Percentiles rank a stretch among this genome's conserved stretches.
These are phyloP conservation scores for Stenodema calcarata DNA, from an alignment of 2,888 invertebrate genomes.

Conservation along the genomic window DNA sequence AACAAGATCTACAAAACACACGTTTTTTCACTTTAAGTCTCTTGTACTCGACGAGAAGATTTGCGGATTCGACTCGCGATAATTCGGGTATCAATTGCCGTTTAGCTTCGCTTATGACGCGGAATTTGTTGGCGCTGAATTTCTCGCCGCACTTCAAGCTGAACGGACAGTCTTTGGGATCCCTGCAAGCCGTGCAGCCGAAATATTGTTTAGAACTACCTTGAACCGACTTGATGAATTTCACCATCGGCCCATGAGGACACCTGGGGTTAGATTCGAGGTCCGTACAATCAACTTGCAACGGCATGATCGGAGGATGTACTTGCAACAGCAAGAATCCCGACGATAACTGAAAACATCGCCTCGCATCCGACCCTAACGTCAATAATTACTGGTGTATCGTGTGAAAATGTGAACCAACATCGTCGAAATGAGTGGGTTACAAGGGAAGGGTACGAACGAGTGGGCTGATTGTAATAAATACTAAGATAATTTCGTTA, in stretches of 20 bases:
- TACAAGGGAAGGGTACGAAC: too few species aligned
- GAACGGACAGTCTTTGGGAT: conserved; percentile 78
- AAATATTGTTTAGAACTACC: conserved; percentile 70
- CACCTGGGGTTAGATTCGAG: conserved; percentile 73
- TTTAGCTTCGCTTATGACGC: conserved; percentile 65
- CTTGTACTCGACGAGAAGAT: conserved; percentile 65
- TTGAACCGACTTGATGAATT: conserved; percentile 67
- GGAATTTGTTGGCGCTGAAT: conserved; percentile 60
- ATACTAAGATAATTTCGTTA: too few species aligned
- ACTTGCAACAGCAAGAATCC: not conserved
- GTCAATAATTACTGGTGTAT: too few species aligned
- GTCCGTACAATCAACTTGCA: conserved; percentile 66
- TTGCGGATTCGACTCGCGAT: conserved; percentile 66
- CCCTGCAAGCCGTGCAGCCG: conserved; percentile 84
- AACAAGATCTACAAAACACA: conserved; percentile 72
- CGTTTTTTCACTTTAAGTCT: conserved; percentile 63
- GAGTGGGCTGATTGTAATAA: too few species aligned
- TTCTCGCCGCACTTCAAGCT: conserved; percentile 68
- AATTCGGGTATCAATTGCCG: conserved; percentile 64
- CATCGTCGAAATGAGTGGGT: too few species aligned
- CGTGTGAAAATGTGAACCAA: too few species aligned
- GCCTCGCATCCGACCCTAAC: not conserved
- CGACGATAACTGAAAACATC: not conserved
- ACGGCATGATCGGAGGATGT: conserved; percentile 58
- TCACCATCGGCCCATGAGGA: conserved; percentile 74